Evolutionary conservation across 1,140 invertebrate genomes (phyloP).

Genomic region (Drosophila nannoptera): DNA sequence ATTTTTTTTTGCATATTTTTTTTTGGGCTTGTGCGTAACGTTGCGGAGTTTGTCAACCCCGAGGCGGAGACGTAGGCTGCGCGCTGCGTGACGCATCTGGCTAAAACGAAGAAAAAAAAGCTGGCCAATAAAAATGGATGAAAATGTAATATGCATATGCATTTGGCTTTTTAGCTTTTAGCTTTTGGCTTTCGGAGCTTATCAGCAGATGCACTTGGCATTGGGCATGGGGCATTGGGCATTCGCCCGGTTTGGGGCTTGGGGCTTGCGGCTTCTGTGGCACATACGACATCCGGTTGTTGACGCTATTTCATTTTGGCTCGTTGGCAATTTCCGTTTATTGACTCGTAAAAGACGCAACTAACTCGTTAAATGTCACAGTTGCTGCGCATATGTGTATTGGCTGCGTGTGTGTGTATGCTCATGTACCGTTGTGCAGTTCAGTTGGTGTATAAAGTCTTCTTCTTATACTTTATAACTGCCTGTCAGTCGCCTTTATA

Average conservation of each 20-base stretch:
- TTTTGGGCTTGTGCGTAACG: too few species aligned
- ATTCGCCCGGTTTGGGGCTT: slow-evolving; percentile 22
- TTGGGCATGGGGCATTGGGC: slow-evolving; percentile 44
- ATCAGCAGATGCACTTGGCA: slow-evolving; percentile 45
- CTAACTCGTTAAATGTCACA: slow-evolving; percentile 39
- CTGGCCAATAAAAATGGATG: slow-evolving; percentile 31
- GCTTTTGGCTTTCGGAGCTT: slow-evolving; percentile 17
- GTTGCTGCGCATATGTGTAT: neutral
- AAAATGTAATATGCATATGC: slow-evolving; percentile 19
- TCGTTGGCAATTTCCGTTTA: slow-evolving; percentile 48
- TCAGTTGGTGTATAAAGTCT: slow-evolving; percentile 18
- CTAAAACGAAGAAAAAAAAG: slow-evolving; percentile 1
- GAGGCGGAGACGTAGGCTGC: slow-evolving; percentile 22
- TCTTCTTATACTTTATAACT: slow-evolving; percentile 7
- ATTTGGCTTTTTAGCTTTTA: slow-evolving; percentile 4
- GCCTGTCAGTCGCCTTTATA: slow-evolving; percentile 11
- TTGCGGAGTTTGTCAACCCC: slow-evolving; percentile 40
- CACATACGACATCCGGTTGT: slow-evolving; percentile 46
- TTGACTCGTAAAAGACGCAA: slow-evolving; percentile 50
- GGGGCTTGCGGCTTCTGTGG: slow-evolving; percentile 26
- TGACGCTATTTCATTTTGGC: slow-evolving; percentile 29
- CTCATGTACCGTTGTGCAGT: slow-evolving; percentile 28
- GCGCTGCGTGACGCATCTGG: slow-evolving; percentile 37
- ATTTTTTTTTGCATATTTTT: slow-evolving; percentile 11
- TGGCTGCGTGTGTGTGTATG: neutral